phyloP scores from a whole-genome alignment of 2,113 vertebrate genomes.

The Dasyurus viverrinus region DNA sequence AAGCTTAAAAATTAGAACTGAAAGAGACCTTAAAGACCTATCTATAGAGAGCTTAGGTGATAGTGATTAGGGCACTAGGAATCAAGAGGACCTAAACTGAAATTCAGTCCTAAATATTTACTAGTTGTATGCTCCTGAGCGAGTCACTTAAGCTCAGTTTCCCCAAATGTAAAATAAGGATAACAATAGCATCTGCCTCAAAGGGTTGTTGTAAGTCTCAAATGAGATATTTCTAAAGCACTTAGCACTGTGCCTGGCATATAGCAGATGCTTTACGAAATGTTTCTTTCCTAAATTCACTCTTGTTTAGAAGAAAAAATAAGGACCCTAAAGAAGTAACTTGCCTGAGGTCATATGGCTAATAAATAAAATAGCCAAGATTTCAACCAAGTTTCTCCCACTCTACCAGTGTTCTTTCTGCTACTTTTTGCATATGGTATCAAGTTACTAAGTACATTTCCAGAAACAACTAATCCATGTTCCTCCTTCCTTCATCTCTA shows the following conservation, averaged over 20 bases:
- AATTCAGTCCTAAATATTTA: not conserved
- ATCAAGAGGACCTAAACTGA: not conserved
- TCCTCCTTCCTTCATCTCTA: not conserved
- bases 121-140: not conserved
- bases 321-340: not conserved
- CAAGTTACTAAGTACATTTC: conserved; percentile 5
- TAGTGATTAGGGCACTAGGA: not conserved
- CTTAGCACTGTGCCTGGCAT: too few species aligned
- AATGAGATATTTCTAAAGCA: not conserved
- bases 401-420: not conserved
- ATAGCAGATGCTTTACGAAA: not conserved
- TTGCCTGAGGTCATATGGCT: not conserved
- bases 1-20: not conserved
- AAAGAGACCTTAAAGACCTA: not conserved
- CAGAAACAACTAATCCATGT: not conserved
- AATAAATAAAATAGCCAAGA: not conserved
- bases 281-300: not conserved
- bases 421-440: not conserved
- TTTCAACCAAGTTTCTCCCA: not conserved
- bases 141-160: not conserved
- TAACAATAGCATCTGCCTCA: not conserved
- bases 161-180: not conserved
- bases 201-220: not conserved
- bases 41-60: not conserved
- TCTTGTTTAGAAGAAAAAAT: not conserved